These are phyloP conservation scores for Astyanax mexicanus DNA, from an alignment of 2,797 vertebrate species.

Conservation along the genomic window DNA sequence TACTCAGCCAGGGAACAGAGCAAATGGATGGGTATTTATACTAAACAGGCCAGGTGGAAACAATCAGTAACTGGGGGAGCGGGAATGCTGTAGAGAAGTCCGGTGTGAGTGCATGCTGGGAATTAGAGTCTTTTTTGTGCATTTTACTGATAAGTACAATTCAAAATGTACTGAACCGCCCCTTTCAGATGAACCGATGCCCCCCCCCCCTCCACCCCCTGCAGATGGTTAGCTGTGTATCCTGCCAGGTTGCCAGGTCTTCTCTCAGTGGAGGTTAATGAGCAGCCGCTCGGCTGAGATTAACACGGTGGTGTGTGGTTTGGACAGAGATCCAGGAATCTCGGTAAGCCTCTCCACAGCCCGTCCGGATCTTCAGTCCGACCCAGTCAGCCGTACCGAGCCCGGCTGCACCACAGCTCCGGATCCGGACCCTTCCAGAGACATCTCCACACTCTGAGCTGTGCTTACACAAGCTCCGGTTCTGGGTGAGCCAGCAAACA, in stretches of 20 bases:
- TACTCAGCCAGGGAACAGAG: too few species aligned
- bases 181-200: too few species aligned
- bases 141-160: too few species aligned
- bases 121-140: too few species aligned
- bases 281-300: slow-evolving; percentile 8
- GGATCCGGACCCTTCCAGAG: slow-evolving; percentile 14
- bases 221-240: neutral
- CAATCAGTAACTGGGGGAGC: too few species aligned
- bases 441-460: slow-evolving; percentile 21
- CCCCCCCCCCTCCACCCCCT: too few species aligned
- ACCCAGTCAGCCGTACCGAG: neutral
- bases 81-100: too few species aligned
- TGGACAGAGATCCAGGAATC: neutral
- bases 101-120: too few species aligned
- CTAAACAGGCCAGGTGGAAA: too few species aligned
- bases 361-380: slow-evolving; percentile 6
- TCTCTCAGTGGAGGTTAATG: slow-evolving; percentile 26
- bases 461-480: slow-evolving; percentile 11
- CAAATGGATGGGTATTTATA: too few species aligned
- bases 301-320: slow-evolving; percentile 33
- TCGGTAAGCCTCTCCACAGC: slow-evolving; percentile 9
- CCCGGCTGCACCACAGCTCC: slow-evolving; percentile 3
- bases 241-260: neutral
- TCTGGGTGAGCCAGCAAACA: slow-evolving; percentile 4
- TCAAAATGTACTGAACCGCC: too few species aligned